phyloP scores from a whole-genome alignment of 2,113 vertebrate species.

The Ondatra zibethicus region DNA sequence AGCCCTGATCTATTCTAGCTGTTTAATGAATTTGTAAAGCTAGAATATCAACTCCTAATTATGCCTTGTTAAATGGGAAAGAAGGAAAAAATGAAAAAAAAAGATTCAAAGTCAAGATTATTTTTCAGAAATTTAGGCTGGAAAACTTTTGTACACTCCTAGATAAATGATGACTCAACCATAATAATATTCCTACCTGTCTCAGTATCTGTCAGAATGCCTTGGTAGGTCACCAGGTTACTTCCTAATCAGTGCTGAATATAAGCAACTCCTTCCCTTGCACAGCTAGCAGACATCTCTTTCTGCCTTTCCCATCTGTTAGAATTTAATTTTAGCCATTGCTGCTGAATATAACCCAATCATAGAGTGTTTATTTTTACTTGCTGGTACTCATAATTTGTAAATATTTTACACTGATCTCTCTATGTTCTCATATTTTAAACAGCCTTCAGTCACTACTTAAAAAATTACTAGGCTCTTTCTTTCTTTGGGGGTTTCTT shows the following conservation, averaged over 20 bases:
- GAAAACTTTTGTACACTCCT: not conserved
- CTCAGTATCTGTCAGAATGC: not conserved
- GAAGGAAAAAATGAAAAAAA: not conserved
- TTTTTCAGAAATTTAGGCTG: not conserved
- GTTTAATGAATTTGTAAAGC: not conserved
- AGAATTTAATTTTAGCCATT: slow-evolving; percentile 2
- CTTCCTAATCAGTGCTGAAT: not conserved
- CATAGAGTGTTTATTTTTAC: not conserved
- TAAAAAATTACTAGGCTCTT: not conserved
- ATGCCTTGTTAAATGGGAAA: not conserved
- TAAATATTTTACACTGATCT: not conserved
- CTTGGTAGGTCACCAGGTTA: not conserved
- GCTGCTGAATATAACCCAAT: not conserved
- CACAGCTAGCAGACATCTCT: not conserved
- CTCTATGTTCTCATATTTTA: not conserved
- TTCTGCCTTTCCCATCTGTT: not conserved
- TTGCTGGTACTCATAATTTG: not conserved
- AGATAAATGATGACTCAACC: not conserved
- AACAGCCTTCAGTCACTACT: not conserved
- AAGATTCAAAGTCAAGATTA: not conserved
- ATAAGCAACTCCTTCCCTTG: not conserved
- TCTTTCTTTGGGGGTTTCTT: not conserved
- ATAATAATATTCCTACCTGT: not conserved
- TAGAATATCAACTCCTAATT: not conserved
- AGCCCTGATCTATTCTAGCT: not conserved